Base-by-base conservation (phyloP, 2,113 vertebrate species). In the Desmodus rotundus region DNA sequence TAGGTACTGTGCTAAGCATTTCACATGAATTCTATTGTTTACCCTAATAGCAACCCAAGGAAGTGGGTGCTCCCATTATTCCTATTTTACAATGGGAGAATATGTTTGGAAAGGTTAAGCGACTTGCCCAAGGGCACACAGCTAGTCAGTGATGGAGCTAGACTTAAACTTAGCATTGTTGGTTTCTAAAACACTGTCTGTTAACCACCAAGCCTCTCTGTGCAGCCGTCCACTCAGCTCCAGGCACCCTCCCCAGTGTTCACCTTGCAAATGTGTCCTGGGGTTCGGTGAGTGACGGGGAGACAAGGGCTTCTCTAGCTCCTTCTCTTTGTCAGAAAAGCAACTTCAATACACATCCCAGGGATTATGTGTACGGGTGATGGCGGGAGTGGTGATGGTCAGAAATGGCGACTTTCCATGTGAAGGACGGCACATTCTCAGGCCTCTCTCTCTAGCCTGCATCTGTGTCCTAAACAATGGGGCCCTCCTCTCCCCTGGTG, bases 391-490 rank as follows among this genome's bases (percentile, higher is more conserved):
- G 61, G 68, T 33, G n/a, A 74, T 3, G 41, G 91, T 52, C 19
- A 81, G 47, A 43, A 92, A 36, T 20, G 38, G 36, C 77, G 61
- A 45, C 92, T 92, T 90, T 78, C 85, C 15, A 19, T 41, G 7
- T 17, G 54, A 82, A 93, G 80, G 68, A n/a, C 17, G 36, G 88
- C 31, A 20, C 17, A 8, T 78, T 86, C 54, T 86, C 76, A 81
- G 81, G 58, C 38, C 11, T 93, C 43, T 45, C 43, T 45, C 50
- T 92, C 41, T 81, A 28, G 78, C 38, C 56, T 50, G 41, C 56
- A 47, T 84, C 63, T 96, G 87, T 63, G 19, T 73, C 45, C 65
- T 87, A 91, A 95, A 96, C 68, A 86, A 91, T 33, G n/a, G n/a
- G 31, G 36, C 54, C 41, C 19, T 89, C 50, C 17, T 68, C 28